Conservation (phyloP, 2,797 vertebrate genomes). For the Pangasius krempfi region DNA sequence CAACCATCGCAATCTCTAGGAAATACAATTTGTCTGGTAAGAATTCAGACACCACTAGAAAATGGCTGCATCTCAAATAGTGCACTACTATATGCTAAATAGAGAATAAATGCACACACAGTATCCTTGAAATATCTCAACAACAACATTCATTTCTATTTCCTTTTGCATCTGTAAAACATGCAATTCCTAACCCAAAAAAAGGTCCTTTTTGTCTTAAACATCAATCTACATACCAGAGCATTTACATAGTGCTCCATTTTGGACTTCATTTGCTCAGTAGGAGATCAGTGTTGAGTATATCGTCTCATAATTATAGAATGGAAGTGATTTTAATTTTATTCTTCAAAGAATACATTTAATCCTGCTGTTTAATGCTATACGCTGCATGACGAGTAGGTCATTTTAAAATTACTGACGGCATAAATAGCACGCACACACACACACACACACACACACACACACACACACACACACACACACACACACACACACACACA, state of each 20-base stretch:
- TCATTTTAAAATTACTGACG: neutral
- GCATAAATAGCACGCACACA: neutral
- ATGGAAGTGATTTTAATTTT: neutral
- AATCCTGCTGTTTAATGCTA: neutral
- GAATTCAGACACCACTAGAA: neutral
- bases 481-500: neutral
- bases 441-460: slow-evolving; percentile 8
- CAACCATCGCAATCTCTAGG: neutral
- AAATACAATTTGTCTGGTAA: neutral
- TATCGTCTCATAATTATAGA: neutral
- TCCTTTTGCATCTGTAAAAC: neutral
- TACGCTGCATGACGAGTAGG: neutral
- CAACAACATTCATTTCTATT: neutral
- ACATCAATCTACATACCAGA: neutral
- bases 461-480: slow-evolving; percentile 8
- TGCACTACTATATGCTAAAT: neutral
- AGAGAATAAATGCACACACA: neutral
- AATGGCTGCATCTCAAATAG: neutral
- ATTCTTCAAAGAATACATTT: neutral
- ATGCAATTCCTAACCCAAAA: neutral
- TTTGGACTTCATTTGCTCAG: neutral
- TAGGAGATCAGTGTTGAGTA: neutral
- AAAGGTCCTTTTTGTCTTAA: neutral
- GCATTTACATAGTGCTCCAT: neutral
- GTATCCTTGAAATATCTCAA: neutral